A percentile compares a stretch with the other conserved stretches of the same genome.
phyloP scores from a whole-genome alignment of 2,797 vertebrate species.

The Centropyge bicolor region DNA sequence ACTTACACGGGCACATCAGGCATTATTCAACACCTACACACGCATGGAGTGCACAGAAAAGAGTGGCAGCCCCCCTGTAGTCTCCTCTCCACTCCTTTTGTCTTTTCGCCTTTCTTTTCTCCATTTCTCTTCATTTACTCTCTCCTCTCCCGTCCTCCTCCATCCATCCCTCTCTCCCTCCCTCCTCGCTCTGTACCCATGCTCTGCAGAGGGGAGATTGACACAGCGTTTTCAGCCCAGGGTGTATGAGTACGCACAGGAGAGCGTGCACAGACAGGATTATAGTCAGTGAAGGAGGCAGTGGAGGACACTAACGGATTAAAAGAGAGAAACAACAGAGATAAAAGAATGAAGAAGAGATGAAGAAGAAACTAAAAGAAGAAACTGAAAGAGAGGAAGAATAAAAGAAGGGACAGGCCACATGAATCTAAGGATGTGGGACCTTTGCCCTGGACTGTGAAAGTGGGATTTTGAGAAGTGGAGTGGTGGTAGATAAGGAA shows the following conservation, averaged over 20 bases:
- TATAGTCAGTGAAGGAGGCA: slow-evolving; percentile 73
- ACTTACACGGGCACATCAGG: slow-evolving; percentile 46
- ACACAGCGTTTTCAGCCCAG: slow-evolving; percentile 72
- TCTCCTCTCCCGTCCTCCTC: not conserved
- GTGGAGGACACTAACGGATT: slow-evolving; percentile 73
- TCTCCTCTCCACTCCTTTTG: not conserved
- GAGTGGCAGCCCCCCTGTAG: slow-evolving; percentile 46
- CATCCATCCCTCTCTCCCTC: slow-evolving; percentile 25
- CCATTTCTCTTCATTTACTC: not conserved
- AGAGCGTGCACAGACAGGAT: slow-evolving; percentile 68
- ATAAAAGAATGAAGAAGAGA: slow-evolving; percentile 39
- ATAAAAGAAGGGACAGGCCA: slow-evolving; percentile 6
- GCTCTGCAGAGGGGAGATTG: slow-evolving; percentile 66
- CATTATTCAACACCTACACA: slow-evolving; percentile 68
- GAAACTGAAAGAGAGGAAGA: slow-evolving; percentile 23
- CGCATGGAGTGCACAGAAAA: slow-evolving; percentile 48
- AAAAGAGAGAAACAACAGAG: slow-evolving; percentile 54
- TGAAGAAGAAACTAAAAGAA: slow-evolving; percentile 47
- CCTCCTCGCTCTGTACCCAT: slow-evolving; percentile 36
- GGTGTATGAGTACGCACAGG: slow-evolving; percentile 54
- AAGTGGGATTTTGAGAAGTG: slow-evolving; percentile 31
- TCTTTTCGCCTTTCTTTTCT: slow-evolving; percentile 16
- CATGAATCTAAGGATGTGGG: slow-evolving; percentile 36
- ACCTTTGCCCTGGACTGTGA: slow-evolving; percentile 35
- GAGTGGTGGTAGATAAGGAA: slow-evolving; percentile 8